Conservation (phyloP, 2,113 vertebrate species). For the Oceanodroma tethys region DNA sequence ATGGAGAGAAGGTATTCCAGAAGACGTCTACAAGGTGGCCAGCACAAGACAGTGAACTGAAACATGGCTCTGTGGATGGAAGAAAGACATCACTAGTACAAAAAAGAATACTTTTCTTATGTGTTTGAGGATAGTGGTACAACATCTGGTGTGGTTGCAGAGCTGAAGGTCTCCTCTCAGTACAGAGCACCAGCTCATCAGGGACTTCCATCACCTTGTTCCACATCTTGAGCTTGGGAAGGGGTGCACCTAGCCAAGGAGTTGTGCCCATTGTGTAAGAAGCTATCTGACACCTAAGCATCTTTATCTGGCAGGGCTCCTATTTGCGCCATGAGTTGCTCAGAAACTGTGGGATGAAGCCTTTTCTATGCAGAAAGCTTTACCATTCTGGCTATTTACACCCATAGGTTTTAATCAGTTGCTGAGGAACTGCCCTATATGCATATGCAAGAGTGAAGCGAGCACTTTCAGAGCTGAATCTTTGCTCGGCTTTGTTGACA, state of each 20-base stretch:
- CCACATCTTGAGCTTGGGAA: neutral
- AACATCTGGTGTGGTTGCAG: neutral
- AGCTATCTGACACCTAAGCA: neutral
- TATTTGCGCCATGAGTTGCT: neutral
- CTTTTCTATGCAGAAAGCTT: neutral
- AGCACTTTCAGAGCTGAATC: neutral
- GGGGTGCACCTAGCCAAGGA: neutral
- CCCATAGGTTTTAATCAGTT: neutral
- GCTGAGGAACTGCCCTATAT: neutral
- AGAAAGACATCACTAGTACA: neutral
- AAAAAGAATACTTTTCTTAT: neutral
- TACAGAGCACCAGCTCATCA: neutral
- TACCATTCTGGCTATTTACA: neutral
- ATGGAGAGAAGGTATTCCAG: neutral
- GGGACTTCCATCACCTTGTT: neutral
- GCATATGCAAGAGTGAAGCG: neutral
- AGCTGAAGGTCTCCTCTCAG: neutral
- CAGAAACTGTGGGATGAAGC: neutral
- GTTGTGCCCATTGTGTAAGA: neutral
- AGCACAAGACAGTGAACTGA: neutral
- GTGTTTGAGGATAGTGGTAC: neutral
- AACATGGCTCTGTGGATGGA: neutral
- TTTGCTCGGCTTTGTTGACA: neutral
- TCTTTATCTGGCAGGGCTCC: neutral
- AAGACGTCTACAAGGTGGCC: neutral